These are phyloP conservation scores for Cataglyphis hispanica DNA, from an alignment of 1,140 invertebrate genomes.

Conservation along the genomic window DNA sequence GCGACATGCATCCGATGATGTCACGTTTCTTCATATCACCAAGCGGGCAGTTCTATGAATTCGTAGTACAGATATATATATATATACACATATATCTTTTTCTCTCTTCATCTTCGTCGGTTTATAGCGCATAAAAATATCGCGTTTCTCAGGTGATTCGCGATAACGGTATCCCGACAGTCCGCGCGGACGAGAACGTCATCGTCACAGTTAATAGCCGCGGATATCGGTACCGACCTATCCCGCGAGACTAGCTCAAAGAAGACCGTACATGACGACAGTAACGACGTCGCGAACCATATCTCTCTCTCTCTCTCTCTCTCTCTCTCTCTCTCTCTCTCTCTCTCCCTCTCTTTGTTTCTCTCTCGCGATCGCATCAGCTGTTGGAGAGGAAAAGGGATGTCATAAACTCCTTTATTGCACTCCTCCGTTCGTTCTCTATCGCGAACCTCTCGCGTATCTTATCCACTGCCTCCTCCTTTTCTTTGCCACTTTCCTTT, in stretches of 20 bases:
- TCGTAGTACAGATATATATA: neutral
- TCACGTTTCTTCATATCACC: slow-evolving; percentile 19
- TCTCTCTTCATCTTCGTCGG: neutral
- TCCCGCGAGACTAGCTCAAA: slow-evolving; percentile 33
- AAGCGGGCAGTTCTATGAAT: slow-evolving; percentile 33
- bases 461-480: slow-evolving; percentile 14
- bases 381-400: neutral
- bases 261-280: slow-evolving; percentile 37
- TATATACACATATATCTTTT: no score
- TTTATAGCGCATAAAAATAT: slow-evolving; percentile 58
- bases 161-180: slow-evolving; percentile 40
- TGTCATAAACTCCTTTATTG: slow-evolving; percentile 46
- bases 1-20: neutral
- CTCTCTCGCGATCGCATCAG: neutral
- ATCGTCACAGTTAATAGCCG: slow-evolving; percentile 15
- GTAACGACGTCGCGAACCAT: neutral
- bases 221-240: slow-evolving; percentile 49
- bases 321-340: neutral
- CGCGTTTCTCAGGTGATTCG: slow-evolving; percentile 12
- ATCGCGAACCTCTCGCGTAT: slow-evolving; percentile 48
- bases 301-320: no score
- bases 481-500: neutral
- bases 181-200: neutral
- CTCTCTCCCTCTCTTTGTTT: neutral
- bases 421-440: slow-evolving; percentile 42